A percentile compares a stretch with the other conserved stretches of the same genome.
Evolutionary conservation across 2,888 invertebrate species (phyloP).

Genomic region (Craniophora ligustri): DNA sequence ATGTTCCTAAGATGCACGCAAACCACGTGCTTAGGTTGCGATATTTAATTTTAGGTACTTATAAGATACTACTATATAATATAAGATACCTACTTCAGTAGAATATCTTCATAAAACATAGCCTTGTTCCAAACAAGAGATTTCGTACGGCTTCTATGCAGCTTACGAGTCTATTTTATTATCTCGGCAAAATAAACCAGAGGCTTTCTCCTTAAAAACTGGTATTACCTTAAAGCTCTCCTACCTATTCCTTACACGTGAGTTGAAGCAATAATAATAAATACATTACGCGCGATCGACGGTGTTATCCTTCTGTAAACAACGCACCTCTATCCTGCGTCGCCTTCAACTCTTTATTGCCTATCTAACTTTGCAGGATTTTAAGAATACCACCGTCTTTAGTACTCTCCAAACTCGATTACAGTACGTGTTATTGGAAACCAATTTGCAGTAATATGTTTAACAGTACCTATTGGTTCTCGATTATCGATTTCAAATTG

Average conservation of each 20-base stretch:
- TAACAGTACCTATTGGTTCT: conserved; percentile 2
- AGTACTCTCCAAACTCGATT: conserved; percentile 53
- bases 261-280: conserved; percentile 86
- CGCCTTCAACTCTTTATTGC: conserved; percentile 79
- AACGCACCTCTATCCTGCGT: conserved; percentile 71
- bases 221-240: conserved; percentile 53
- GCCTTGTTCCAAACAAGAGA: conserved; percentile 24
- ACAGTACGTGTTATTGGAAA: conserved; percentile 53
- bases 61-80: too few species aligned
- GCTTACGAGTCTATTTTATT: conserved; percentile 33
- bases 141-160: conserved; percentile 19
- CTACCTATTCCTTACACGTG: conserved; percentile 59
- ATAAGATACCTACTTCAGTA: neutral
- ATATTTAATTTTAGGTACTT: too few species aligned
- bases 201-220: conserved; percentile 51
- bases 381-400: conserved; percentile 72
- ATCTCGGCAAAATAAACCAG: conserved; percentile 42
- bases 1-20: too few species aligned
- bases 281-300: conserved; percentile 88
- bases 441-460: conserved; percentile 56
- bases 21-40: too few species aligned
- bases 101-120: conserved; percentile 8
- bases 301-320: conserved; percentile 83
- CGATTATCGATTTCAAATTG: conserved; percentile 17
- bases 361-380: conserved; percentile 85